Evolutionary conservation across 2,113 vertebrate species (phyloP).

Genomic region (Grantiella picta): DNA sequence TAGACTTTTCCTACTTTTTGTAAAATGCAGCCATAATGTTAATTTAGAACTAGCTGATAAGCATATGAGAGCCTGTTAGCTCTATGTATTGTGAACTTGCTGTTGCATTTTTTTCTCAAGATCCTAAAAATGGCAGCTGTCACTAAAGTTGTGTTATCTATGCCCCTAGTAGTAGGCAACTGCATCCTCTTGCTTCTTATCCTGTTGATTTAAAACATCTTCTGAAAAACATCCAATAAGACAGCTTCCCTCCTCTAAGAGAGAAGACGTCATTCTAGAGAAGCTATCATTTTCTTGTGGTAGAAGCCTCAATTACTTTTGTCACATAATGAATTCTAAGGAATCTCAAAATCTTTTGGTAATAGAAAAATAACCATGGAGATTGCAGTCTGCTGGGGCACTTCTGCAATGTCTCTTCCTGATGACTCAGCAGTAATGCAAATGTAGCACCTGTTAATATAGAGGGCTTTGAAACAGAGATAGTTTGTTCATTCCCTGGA

Average conservation of each 20-base stretch:
- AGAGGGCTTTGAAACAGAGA: background rate
- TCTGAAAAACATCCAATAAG: background rate
- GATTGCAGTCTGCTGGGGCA: background rate
- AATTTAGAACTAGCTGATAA: background rate
- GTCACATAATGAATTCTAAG: background rate
- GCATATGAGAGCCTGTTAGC: background rate
- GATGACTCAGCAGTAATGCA: background rate
- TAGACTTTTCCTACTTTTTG: background rate
- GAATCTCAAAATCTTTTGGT: background rate
- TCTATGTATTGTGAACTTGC: background rate
- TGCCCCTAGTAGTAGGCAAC: background rate
- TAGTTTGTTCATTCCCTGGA: background rate
- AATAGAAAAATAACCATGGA: background rate
- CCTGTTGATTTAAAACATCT: background rate
- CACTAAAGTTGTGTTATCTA: background rate
- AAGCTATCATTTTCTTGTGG: background rate
- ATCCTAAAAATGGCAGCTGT: background rate
- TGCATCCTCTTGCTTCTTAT: background rate
- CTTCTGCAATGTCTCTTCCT: background rate
- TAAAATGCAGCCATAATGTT: background rate
- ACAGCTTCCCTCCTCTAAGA: background rate
- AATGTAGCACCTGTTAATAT: background rate
- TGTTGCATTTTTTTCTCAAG: background rate
- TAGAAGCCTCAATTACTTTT: background rate
- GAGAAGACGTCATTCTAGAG: background rate